phyloP scores from a whole-genome alignment of 1,140 invertebrate species.

The Vollenhovia emeryi region DNA sequence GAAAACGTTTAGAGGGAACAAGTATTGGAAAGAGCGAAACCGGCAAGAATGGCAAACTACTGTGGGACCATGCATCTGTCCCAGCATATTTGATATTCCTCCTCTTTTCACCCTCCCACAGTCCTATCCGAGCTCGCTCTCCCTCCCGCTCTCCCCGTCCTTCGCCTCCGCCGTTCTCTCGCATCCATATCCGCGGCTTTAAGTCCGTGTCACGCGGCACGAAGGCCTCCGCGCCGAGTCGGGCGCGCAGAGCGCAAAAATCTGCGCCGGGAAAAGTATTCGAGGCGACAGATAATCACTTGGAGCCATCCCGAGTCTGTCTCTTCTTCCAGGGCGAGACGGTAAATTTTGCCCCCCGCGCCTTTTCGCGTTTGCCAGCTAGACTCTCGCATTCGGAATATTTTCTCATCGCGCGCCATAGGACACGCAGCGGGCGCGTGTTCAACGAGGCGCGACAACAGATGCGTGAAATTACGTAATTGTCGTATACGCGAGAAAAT shows the following conservation, averaged over 20 bases:
- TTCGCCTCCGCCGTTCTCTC: neutral
- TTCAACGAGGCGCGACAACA: neutral
- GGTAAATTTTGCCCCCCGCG: neutral
- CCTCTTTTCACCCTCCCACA: slow-evolving; percentile 44
- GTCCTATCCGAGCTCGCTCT: slow-evolving; percentile 8
- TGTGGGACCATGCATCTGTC: slow-evolving; percentile 84
- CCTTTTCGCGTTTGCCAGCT: neutral
- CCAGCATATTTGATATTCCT: slow-evolving; percentile 83
- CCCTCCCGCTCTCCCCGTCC: neutral
- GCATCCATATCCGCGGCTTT: slow-evolving; percentile 52
- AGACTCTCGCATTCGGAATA: neutral
- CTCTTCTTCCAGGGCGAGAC: neutral
- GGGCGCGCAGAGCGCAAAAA: neutral
- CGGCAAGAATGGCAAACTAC: slow-evolving; percentile 84
- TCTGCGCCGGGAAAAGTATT: neutral
- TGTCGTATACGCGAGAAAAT: neutral
- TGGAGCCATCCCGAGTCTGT: neutral
- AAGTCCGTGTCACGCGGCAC: slow-evolving; percentile 55
- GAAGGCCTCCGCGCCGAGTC: slow-evolving; percentile 26
- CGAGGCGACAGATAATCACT: slow-evolving; percentile 2
- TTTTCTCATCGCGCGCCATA: neutral
- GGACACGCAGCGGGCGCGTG: neutral
- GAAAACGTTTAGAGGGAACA: slow-evolving; percentile 56
- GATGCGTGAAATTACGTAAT: slow-evolving; percentile 42
- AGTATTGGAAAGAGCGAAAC: slow-evolving; percentile 64